Conservation (phyloP, 2,888 invertebrate genomes). For the Lepidochitona cinerea region DNA sequence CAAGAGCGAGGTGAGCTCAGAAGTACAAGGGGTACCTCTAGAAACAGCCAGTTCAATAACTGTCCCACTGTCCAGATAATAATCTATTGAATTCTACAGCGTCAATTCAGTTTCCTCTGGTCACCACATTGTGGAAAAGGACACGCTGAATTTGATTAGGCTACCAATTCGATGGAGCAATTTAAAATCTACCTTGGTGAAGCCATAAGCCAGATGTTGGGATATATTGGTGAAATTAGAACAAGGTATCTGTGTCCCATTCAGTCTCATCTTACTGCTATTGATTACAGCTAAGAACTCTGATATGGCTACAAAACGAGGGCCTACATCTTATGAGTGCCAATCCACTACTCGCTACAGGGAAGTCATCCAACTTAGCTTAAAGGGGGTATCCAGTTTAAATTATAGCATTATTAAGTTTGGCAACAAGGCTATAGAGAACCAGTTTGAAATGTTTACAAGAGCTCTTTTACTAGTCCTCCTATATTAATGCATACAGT, state of each 20-base stretch:
- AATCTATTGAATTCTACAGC: not conserved
- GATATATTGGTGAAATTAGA: not conserved
- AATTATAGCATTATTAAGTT: too few species aligned
- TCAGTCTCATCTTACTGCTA: not conserved
- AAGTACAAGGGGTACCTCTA: not conserved
- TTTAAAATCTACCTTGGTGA: not conserved
- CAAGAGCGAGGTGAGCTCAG: not conserved
- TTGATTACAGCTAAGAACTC: not conserved
- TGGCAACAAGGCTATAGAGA: too few species aligned
- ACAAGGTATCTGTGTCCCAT: not conserved
- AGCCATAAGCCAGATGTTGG: not conserved
- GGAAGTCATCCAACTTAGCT: too few species aligned
- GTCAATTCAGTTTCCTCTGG: not conserved
- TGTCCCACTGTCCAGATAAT: not conserved
- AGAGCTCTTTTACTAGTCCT: too few species aligned
- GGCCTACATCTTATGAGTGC: not conserved
- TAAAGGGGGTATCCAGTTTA: too few species aligned
- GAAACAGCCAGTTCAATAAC: not conserved
- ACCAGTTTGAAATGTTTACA: too few species aligned
- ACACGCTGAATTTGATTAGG: not conserved
- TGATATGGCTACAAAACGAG: not conserved
- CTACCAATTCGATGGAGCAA: not conserved
- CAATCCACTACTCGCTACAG: not conserved
- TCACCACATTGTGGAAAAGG: not conserved
- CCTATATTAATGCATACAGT: too few species aligned